phyloP scores from a whole-genome alignment of 1,140 invertebrate genomes.

The Ostrea edulis region DNA sequence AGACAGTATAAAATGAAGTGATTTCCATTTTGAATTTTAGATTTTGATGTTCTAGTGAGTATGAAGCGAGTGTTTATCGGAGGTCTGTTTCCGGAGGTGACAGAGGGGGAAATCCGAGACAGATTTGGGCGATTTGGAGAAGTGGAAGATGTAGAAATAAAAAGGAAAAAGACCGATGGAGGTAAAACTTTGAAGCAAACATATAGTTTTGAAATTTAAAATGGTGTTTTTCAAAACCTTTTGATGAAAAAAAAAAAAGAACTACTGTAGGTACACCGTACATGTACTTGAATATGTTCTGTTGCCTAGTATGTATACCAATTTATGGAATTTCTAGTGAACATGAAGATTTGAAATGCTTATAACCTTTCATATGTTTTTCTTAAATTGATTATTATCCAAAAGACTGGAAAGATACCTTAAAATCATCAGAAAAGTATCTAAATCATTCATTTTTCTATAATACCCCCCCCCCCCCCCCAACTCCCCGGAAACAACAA shows the following conservation, averaged over 20 bases:
- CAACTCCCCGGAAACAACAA: too few relatives aligned
- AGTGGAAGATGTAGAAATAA: conserved; percentile 61
- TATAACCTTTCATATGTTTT: too few relatives aligned
- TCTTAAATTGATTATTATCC: too few relatives aligned
- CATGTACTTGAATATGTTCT: not conserved
- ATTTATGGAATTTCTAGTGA: too few relatives aligned
- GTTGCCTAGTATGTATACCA: not conserved
- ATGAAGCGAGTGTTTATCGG: conserved; percentile 54
- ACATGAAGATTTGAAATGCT: too few relatives aligned
- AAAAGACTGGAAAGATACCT: too few relatives aligned
- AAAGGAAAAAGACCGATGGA: conserved; percentile 53
- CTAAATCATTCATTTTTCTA: too few relatives aligned
- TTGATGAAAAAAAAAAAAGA: not conserved
- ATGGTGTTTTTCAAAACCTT: not conserved
- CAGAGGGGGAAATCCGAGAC: conserved; percentile 45
- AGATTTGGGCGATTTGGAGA: conserved; percentile 64
- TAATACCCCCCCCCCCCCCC: too few relatives aligned
- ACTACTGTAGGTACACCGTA: not conserved
- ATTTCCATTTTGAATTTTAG: not conserved
- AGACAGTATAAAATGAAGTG: too few relatives aligned
- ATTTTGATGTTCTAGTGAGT: not conserved
- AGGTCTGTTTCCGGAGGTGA: conserved; percentile 45
- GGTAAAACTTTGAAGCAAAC: conserved; percentile 47
- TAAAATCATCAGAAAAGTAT: too few relatives aligned
- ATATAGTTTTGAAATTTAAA: not conserved